A percentile compares a stretch with the other conserved stretches of the same genome.
Evolutionary conservation across 2,113 vertebrate species (phyloP).

Genomic region (Melanocharis versteri): DNA sequence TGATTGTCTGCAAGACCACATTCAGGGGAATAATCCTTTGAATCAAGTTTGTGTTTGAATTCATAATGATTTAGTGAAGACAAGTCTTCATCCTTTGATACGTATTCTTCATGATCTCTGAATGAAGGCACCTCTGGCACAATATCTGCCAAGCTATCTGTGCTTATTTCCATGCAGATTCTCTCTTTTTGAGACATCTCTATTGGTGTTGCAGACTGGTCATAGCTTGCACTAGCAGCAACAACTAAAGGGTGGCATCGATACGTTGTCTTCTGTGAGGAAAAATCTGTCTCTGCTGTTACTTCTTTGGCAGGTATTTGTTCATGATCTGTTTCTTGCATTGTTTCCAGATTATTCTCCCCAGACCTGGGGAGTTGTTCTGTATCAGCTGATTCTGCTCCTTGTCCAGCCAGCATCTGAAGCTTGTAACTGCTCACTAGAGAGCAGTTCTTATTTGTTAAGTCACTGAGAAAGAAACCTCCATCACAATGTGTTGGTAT

Average conservation of each 20-base stretch:
- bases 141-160: slow-evolving; percentile 69
- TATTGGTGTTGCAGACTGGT: slow-evolving; percentile 34
- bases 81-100: background rate
- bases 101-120: background rate
- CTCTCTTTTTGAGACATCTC: slow-evolving; percentile 37
- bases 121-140: slow-evolving; percentile 50
- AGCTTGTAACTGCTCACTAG: background rate
- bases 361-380: background rate
- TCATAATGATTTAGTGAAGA: background rate
- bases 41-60: slow-evolving; percentile 3
- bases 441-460: background rate
- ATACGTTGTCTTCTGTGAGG: background rate
- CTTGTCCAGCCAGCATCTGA: background rate
- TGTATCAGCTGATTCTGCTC: background rate
- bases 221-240: background rate
- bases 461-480: slow-evolving; percentile 38
- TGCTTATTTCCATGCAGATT: slow-evolving; percentile 64
- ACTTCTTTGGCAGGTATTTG: background rate
- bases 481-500: background rate
- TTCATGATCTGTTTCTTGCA: slow-evolving; percentile 9
- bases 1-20: background rate
- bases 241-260: background rate
- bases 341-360: background rate
- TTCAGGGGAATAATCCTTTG: background rate
- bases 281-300: background rate